phyloP scores from a whole-genome alignment of 64 coral and sea anemone genomes.

The Anthopleura sola region DNA sequence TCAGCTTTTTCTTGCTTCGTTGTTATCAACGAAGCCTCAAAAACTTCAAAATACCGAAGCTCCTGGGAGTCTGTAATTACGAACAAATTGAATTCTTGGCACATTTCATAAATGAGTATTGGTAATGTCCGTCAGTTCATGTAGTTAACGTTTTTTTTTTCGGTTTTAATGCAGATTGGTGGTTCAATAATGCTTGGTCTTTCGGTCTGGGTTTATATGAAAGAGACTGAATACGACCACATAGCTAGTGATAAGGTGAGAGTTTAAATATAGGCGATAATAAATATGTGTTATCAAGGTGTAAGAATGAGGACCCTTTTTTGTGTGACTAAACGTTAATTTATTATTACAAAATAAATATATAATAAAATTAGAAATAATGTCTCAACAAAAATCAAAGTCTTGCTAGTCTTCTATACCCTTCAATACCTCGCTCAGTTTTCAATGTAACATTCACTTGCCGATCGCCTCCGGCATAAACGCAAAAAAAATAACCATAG shows the following conservation, averaged over 20 bases:
- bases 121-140: background rate
- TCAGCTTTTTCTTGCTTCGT: background rate
- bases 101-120: background rate
- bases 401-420: too few relatives aligned
- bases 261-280: too few relatives aligned
- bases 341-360: too few relatives aligned
- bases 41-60: background rate
- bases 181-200: conserved; percentile 18
- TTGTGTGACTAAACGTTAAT: too few relatives aligned
- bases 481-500: too few relatives aligned
- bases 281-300: too few relatives aligned
- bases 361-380: too few relatives aligned
- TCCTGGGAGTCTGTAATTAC: background rate
- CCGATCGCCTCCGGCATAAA: too few relatives aligned
- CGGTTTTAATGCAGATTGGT: background rate
- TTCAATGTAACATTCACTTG: too few relatives aligned
- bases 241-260: background rate
- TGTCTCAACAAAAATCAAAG: too few relatives aligned
- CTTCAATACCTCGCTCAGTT: too few relatives aligned
- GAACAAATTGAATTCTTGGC: background rate
- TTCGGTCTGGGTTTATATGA: background rate
- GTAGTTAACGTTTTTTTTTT: background rate
- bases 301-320: background rate
- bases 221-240: conserved; percentile 8
- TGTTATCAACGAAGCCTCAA: too few relatives aligned